Base-by-base conservation (phyloP, 2,113 vertebrate genomes). In the Caranx ignobilis region DNA sequence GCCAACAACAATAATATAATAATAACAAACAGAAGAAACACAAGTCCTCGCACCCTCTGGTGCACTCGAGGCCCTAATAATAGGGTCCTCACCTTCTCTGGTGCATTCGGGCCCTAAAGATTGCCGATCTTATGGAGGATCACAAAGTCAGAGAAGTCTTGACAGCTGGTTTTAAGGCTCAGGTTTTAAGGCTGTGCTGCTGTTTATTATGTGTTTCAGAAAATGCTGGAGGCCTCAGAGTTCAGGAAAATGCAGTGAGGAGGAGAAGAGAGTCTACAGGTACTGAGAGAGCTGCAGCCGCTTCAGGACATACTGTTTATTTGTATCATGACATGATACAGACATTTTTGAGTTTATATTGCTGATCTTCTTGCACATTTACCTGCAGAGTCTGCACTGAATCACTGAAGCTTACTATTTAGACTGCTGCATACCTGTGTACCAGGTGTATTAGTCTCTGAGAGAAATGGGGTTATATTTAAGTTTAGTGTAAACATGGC, bases 141-240 rank as follows among this genome's bases (percentile, higher is more conserved):
- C 26, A 26, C 26, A 26, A 1, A 26, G 26, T 26, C 1, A 26
- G 26, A 26, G 26, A 26, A 26, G 26, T 26, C 26, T 26, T 26
- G 26, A 26, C 26, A 26, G 26, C 26, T 26, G 26, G 26, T 26
- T 26, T 26, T 26, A 7, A 34, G 0, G 68, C 6, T 1, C n/a
- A n/a, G 26, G 26, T 26, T 26, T 26, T 26, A 7, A 34, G 0
- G 68, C 6, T 1, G 3, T 54, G 52, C 21, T n/a, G 26, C 34
- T 5, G 37, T 69, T 55, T 66, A 64, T 54, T 3, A 18, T 85
- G 67, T 89, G 74, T 92, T 93, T 75, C 91, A 95, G 94, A 95
- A 95, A 94, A 94, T 94, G 83, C 87, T 93, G 11, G 92, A 94
- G 61, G 78, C 81, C 59, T 56, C 80, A 48, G 89, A 87, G 86